Evolutionary conservation across 2,888 invertebrate genomes (phyloP).

Genomic region (Archips crataeganus): DNA sequence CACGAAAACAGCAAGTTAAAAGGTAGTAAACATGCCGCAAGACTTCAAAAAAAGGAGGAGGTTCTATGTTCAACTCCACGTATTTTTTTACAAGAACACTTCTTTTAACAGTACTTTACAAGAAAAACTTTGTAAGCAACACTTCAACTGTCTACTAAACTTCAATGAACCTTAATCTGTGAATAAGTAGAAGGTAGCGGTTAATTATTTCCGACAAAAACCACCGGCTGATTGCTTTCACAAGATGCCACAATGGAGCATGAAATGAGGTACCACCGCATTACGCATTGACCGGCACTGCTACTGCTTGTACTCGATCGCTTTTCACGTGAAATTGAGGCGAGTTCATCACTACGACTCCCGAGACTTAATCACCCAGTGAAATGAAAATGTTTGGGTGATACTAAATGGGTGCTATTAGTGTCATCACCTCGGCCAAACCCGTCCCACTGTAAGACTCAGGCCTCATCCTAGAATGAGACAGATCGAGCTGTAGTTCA

Average conservation of each 20-base stretch:
- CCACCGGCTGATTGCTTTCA: constrained; percentile 71
- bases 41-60: too few relatives aligned
- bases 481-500: too few relatives aligned
- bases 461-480: too few relatives aligned
- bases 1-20: too few relatives aligned
- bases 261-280: constrained; percentile 79
- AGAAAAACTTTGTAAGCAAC: background rate
- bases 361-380: too few relatives aligned
- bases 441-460: too few relatives aligned
- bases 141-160: constrained; percentile 18
- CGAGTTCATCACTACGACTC: background rate
- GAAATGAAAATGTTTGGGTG: too few relatives aligned
- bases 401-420: too few relatives aligned
- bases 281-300: constrained; percentile 67
- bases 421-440: too few relatives aligned
- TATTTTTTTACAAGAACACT: too few relatives aligned
- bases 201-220: constrained; percentile 69
- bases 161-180: constrained; percentile 35
- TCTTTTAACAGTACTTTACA: background rate
- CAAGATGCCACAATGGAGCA: constrained; percentile 76
- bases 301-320: constrained; percentile 48
- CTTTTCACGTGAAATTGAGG: constrained; percentile 1
- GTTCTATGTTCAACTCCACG: too few relatives aligned
- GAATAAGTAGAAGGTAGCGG: constrained; percentile 42
- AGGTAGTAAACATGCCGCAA: too few relatives aligned